A percentile compares a stretch with the other conserved stretches of the same genome.
These are phyloP conservation scores for Trachythela sp. DNA, from an alignment of 64 coral and sea anemone genomes.

Conservation along the genomic window DNA sequence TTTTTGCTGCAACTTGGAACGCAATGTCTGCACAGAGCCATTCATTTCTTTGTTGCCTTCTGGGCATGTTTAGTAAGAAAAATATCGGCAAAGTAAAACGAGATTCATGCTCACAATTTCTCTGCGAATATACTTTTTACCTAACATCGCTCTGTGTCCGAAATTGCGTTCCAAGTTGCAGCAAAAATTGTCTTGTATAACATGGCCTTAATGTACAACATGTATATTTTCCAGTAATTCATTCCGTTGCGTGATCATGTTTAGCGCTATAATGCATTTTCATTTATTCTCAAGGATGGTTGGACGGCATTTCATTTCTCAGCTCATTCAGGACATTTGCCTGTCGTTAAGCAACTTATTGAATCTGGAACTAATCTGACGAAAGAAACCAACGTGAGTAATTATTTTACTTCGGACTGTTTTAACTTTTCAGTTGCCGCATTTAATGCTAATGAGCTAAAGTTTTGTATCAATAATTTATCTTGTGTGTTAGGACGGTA, in stretches of 20 bases:
- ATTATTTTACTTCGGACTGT: neutral
- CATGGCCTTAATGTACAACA: too few relatives aligned
- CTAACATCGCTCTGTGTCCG: too few relatives aligned
- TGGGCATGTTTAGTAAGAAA: too few relatives aligned
- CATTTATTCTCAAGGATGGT: slow-evolving; percentile 41
- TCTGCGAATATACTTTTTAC: too few relatives aligned
- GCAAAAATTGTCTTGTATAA: too few relatives aligned
- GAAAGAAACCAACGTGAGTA: slow-evolving; percentile 52
- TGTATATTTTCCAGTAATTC: neutral
- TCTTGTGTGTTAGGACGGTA: slow-evolving; percentile 44
- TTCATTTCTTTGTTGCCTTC: too few relatives aligned
- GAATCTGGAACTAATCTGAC: slow-evolving; percentile 64
- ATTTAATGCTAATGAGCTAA: neutral
- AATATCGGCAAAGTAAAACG: too few relatives aligned
- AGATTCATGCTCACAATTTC: too few relatives aligned
- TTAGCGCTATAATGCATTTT: neutral
- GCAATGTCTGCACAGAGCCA: too few relatives aligned
- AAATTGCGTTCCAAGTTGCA: too few relatives aligned
- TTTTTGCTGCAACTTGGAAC: too few relatives aligned
- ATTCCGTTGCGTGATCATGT: too few relatives aligned
- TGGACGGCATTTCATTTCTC: slow-evolving; percentile 81
- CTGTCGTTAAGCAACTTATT: slow-evolving; percentile 62
- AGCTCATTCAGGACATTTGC: slow-evolving; percentile 48
- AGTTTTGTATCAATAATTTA: neutral
- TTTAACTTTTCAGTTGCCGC: neutral